Percentiles rank a stretch among this genome's conserved stretches.
phyloP scores from a whole-genome alignment of 2,888 invertebrate species.

The Eremobia ochroleuca region DNA sequence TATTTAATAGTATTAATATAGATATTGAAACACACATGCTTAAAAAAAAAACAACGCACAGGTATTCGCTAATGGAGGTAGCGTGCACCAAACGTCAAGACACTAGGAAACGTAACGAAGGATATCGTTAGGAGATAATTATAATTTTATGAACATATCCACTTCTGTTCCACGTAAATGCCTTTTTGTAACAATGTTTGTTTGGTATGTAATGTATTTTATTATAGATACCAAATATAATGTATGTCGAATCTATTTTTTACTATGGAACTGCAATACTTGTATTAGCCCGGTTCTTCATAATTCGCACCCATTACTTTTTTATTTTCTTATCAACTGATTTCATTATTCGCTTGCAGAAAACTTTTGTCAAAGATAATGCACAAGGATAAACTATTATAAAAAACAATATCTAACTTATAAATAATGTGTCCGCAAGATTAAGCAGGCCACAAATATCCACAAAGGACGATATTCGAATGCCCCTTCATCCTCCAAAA shows the following conservation, averaged over 20 bases:
- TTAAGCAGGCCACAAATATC: slow-evolving; percentile 36
- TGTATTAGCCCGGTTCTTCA: not conserved
- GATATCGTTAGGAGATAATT: slow-evolving; percentile 65
- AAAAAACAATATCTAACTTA: slow-evolving; percentile 14
- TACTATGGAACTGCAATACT: not conserved
- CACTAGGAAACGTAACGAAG: slow-evolving; percentile 53
- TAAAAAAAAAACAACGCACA: not conserved
- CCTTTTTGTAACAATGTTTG: slow-evolving; percentile 37
- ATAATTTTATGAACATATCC: slow-evolving; percentile 63
- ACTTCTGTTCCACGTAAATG: slow-evolving; percentile 45
- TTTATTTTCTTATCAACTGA: not conserved
- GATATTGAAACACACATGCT: not conserved
- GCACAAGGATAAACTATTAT: slow-evolving; percentile 9
- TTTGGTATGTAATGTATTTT: not conserved
- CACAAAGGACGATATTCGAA: slow-evolving; percentile 59
- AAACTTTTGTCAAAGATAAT: slow-evolving; percentile 28
- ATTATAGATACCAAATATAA: not conserved
- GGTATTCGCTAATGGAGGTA: not conserved
- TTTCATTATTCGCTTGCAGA: not conserved
- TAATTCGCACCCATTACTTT: too few relatives aligned
- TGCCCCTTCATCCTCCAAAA: slow-evolving; percentile 71
- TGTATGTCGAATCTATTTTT: not conserved
- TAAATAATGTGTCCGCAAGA: slow-evolving; percentile 39
- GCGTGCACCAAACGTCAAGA: slow-evolving; percentile 42
- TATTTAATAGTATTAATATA: too few relatives aligned